Base-by-base conservation (phyloP, 2,888 invertebrate species). In the Muschampia plurimacula region DNA sequence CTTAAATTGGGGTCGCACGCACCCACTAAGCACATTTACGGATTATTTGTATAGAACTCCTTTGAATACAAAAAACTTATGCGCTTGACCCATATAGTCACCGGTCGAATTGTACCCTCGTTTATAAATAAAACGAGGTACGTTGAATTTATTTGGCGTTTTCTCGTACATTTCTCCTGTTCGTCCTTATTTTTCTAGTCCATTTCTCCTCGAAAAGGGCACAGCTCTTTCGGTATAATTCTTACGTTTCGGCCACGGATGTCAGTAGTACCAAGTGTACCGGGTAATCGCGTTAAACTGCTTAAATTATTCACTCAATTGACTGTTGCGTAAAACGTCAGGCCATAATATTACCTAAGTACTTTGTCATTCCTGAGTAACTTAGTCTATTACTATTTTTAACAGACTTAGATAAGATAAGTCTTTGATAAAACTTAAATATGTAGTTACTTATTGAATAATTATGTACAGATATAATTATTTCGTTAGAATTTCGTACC, bases 41-140 rank as follows among this genome's bases (percentile, higher is more conserved):
- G 71, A 66, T 66, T 71, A 70, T 70, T 65, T 70, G 66, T 66
- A 64, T 69, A 69, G 46, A 59, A 28, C 59, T 59, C 46, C 36
- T 59, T 65, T 59, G 70, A 65, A 70, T 70, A 70, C 65, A 70
- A 70, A 70, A 70, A 70, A 36, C 70, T 70, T 69, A 46, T 22
- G 63, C 44, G 60, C 59, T 46, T 44, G 57, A 44, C 64, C 64
- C 64, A 46, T n/a, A 68, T 52, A 49, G 63, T 6, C 41, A 22
- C 52, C 52, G 55, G 57, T 3, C 69, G 22, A 55, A 55, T 55
- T 46, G 15, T 55, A 2, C 55, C 55, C 55, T 22, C 39, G 39
- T 64, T 64, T n/a, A 64, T 52, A 57, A 64, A 69, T 68, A 68
- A 69, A 63, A 41, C 36, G 28, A 57, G 28, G 32, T 60, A 46